A percentile compares a stretch with the other conserved stretches of the same genome.
phyloP scores from a whole-genome alignment of 2,797 vertebrate species.

The Siniperca undulata region DNA sequence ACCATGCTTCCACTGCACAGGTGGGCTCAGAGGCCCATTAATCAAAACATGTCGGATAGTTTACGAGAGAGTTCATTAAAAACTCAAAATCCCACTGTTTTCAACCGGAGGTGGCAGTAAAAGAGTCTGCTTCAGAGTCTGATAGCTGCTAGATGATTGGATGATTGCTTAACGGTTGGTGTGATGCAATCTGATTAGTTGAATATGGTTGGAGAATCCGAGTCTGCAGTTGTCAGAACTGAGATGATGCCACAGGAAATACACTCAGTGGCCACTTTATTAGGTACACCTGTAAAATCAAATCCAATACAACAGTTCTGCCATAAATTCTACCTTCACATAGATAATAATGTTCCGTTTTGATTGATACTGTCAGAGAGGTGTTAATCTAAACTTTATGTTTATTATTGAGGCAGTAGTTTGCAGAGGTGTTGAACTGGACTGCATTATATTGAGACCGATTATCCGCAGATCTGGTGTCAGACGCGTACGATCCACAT shows the following conservation, averaged over 20 bases:
- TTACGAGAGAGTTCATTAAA: background rate
- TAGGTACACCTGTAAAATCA: background rate
- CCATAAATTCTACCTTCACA: no score
- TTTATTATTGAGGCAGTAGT: no score
- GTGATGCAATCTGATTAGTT: background rate
- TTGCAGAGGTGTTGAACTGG: background rate
- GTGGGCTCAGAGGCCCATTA: background rate
- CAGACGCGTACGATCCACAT: background rate
- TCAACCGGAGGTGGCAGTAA: no score
- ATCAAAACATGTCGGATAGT: background rate
- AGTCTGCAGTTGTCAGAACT: background rate
- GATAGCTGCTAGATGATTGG: background rate
- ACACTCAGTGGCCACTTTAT: no score
- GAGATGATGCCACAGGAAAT: background rate
- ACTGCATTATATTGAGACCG: background rate
- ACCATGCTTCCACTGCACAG: background rate
- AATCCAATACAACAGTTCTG: background rate
- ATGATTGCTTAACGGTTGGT: background rate
- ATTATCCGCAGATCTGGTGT: background rate
- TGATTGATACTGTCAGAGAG: no score
- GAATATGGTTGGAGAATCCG: background rate
- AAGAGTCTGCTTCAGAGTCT: background rate
- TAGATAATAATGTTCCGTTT: no score
- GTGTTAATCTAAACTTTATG: no score
- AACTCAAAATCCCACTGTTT: background rate